Base-by-base conservation (phyloP, 2,797 vertebrate species). In the Microtus agrestis region DNA sequence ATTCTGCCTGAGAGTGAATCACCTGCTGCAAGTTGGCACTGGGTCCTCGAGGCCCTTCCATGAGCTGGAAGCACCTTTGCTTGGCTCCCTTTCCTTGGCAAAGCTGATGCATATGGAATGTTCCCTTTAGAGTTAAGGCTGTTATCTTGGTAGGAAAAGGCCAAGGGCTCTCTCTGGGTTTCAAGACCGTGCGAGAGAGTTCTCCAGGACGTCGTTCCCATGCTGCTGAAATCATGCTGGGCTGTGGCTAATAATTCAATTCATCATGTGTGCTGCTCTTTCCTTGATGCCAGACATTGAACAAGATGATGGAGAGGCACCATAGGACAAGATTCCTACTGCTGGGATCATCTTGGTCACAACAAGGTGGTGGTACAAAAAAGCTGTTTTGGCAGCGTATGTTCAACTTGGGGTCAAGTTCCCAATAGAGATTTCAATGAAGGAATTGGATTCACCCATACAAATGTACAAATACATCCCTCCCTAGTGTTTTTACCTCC, bases 121-220 rank as follows among this genome's bases (percentile, higher is more conserved):
- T 88, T 94, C 92, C 69, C 85, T 95, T 92, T 78, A 40, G 93
- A 84, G 78, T 78, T 27, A 65, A 86, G 82, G 81, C 93, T 96
- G 93, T 92, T 97, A 95, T 96, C 97, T 97, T 69, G 40, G 54
- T 79, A 77, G 43, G 51, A 89, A 89, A 87, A 21, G 81, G 94
- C 92, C 90, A 94, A 95, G 69, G 85, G 78, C 80, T 93, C 91
- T 80, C 87, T 94, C 74, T 86, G 65, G 46, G 56, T 95, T 95
- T 96, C 87, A 80, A 96, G 93, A 59, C 78, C 46, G 46, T 9
- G 43, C 82, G 17, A 86, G 93, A 96, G 61, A 94, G 27, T 61
- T 88, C 88, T 94, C 87, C 73, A 91, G 87, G 96, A 78, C 90
- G 59, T 81, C 0, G 0, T 74, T 94, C 63, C 51, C 74, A 92